Evolutionary conservation across 2,888 invertebrate species (phyloP).

Genomic region (Trileptium ribeirensis): DNA sequence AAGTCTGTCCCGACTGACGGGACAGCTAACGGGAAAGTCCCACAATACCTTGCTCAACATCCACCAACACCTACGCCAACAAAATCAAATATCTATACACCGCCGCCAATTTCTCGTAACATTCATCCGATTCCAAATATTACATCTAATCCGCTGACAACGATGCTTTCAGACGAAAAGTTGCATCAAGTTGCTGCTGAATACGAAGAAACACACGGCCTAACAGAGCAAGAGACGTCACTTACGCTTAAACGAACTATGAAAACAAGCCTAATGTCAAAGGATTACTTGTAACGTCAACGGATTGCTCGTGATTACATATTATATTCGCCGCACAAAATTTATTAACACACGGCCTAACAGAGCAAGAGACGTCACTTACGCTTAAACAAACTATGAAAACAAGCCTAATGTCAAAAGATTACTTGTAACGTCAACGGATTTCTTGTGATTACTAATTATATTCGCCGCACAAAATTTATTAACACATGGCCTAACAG

Average conservation of each 20-base stretch:
- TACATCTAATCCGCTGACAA: slow-evolving; percentile 7
- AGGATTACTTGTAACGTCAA: slow-evolving; percentile 23
- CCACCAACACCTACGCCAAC: slow-evolving; percentile 13
- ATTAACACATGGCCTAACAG: slow-evolving; percentile 10
- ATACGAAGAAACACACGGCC: slow-evolving; percentile 17
- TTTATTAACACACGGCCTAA: slow-evolving; percentile 4
- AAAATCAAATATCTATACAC: slow-evolving; percentile 25
- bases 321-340: not conserved
- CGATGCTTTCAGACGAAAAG: not conserved
- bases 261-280: slow-evolving; percentile 23
- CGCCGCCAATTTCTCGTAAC: slow-evolving; percentile 16
- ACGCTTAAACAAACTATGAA: slow-evolving; percentile 25
- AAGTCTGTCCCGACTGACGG: too few relatives aligned
- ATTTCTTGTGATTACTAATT: too few relatives aligned
- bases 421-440: slow-evolving; percentile 24
- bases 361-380: slow-evolving; percentile 10
- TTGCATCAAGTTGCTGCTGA: not conserved
- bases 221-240: slow-evolving; percentile 7
- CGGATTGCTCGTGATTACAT: too few relatives aligned
- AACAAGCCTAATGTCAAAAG: slow-evolving; percentile 22
- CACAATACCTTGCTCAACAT: not conserved
- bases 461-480: not conserved
- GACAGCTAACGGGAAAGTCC: not conserved
- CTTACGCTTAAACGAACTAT: slow-evolving; percentile 25
- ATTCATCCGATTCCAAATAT: slow-evolving; percentile 4